A percentile compares a stretch with the other conserved stretches of the same genome.
phyloP scores from a whole-genome alignment of 2,888 invertebrate species.

The Tetrapedia diversipes region DNA sequence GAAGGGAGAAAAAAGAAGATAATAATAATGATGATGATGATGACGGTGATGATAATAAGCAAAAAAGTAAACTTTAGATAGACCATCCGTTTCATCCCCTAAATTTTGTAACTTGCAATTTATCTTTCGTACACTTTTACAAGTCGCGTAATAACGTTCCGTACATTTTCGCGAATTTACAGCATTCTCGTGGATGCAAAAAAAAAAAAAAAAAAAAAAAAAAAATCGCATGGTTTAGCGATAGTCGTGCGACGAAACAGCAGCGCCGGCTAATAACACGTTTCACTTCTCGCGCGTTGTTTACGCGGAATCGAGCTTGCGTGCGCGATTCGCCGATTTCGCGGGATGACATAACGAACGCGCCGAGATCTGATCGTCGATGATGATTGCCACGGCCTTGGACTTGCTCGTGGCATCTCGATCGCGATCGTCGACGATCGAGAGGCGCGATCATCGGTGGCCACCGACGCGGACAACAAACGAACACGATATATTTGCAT shows the following conservation, averaged over 20 bases:
- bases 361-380: conserved; percentile 72
- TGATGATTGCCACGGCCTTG: conserved; percentile 72
- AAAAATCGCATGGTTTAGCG: too few species aligned
- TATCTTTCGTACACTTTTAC: too few species aligned
- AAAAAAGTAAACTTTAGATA: too few species aligned
- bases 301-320: conserved; percentile 45
- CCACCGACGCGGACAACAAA: not conserved
- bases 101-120: too few species aligned
- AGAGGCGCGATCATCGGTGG: conserved; percentile 21
- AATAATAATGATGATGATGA: too few species aligned
- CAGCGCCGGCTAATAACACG: conserved; percentile 4
- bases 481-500: conserved; percentile 14
- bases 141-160: too few species aligned
- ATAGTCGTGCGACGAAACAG: conserved; percentile 1
- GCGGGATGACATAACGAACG: conserved; percentile 74
- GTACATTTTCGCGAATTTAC: too few species aligned
- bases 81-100: too few species aligned
- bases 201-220: too few species aligned
- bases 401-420: conserved; percentile 73
- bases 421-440: conserved; percentile 63
- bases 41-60: too few species aligned
- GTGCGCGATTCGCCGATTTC: conserved; percentile 73
- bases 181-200: too few species aligned
- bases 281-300: conserved; percentile 31
- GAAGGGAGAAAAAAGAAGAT: too few species aligned